phyloP scores from a whole-genome alignment of 2,113 vertebrate genomes.

The Amphiprion ocellaris region DNA sequence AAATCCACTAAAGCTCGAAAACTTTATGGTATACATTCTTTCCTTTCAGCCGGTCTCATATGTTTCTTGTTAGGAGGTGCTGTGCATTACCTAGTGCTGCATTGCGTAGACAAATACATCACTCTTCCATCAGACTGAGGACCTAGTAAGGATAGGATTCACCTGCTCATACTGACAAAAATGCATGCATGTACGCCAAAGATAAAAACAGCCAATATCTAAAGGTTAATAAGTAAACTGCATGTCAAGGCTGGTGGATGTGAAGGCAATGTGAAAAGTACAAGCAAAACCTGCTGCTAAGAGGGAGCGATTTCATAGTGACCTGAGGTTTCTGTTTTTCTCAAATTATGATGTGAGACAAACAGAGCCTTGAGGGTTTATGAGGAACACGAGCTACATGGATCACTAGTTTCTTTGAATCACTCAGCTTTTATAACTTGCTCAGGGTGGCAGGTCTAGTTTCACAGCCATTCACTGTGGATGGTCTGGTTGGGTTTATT shows the following conservation, averaged over 20 bases:
- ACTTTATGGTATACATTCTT: too few relatives aligned
- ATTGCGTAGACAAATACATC: not conserved
- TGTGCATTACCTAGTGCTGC: not conserved
- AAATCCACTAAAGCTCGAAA: too few relatives aligned
- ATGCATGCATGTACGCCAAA: conserved; percentile 18
- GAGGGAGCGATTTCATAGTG: not conserved
- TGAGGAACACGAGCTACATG: not conserved
- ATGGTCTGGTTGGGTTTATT: not conserved
- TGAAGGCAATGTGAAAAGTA: not conserved
- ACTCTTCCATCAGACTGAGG: not conserved
- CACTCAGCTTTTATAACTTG: not conserved
- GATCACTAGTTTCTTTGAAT: conserved; percentile 29
- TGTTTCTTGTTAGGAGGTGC: conserved; percentile 15
- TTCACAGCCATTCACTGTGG: conserved; percentile 31
- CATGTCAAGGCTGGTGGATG: conserved; percentile 30
- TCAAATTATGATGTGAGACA: conserved; percentile 23
- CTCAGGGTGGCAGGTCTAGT: conserved; percentile 16
- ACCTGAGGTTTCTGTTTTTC: not conserved
- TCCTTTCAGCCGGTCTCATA: not conserved
- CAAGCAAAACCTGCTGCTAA: not conserved
- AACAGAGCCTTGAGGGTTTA: not conserved
- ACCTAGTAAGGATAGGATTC: not conserved
- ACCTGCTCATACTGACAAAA: conserved; percentile 25
- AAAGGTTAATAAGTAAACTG: conserved; percentile 66
- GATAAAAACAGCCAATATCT: conserved; percentile 4